phyloP scores from a whole-genome alignment of 23 tunicate genomes.

The Styela clava region DNA sequence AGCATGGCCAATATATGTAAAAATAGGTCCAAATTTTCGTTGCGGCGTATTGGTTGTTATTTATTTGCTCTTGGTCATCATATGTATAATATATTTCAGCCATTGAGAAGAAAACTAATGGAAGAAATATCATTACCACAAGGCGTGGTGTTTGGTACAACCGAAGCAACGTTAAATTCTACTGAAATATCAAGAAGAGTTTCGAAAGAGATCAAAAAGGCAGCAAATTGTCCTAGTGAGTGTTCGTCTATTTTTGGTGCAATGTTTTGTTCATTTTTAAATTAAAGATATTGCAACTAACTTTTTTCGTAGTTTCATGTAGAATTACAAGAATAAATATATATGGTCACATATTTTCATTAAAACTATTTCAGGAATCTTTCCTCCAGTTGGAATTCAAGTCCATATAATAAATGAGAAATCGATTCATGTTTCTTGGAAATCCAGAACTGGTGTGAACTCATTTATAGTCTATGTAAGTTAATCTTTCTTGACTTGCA shows the following conservation, averaged over 20 bases:
- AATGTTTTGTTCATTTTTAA: too few species aligned
- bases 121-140: not conserved
- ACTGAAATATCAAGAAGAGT: not conserved
- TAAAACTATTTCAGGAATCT: constrained; percentile 41
- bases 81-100: too few species aligned
- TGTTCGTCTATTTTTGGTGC: too few species aligned
- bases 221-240: not conserved
- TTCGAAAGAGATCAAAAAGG: not conserved
- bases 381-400: constrained; percentile 35
- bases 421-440: constrained; percentile 39
- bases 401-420: constrained; percentile 13
- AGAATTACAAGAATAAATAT: too few species aligned
- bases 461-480: constrained; percentile 38
- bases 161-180: not conserved
- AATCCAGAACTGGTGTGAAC: constrained; percentile 16
- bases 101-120: not conserved
- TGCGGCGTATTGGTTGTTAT: too few species aligned
- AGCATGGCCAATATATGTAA: too few species aligned
- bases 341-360: too few species aligned
- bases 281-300: too few species aligned
- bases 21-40: too few species aligned
- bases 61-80: too few species aligned
- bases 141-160: not conserved
- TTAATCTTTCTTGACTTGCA: not conserved
- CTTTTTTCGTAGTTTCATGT: too few species aligned